Evolutionary conservation across 2,888 invertebrate genomes (phyloP).

Genomic region (Pyrochroa serraticornis): DNA sequence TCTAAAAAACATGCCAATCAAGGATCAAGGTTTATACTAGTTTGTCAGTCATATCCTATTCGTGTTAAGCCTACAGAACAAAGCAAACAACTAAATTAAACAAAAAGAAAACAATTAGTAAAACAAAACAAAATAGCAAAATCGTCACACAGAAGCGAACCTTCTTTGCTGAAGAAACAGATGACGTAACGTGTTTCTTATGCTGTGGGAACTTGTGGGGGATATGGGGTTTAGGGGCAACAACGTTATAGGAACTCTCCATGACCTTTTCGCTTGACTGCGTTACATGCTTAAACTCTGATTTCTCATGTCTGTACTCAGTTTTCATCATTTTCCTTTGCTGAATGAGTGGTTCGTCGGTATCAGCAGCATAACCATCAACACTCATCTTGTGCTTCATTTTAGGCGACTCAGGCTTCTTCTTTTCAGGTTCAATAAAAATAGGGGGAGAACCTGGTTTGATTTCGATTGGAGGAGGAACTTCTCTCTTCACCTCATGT

Average conservation of each 20-base stretch:
- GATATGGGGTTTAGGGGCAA: slow-evolving; percentile 39
- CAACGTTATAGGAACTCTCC: slow-evolving; percentile 45
- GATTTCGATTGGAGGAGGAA: slow-evolving; percentile 49
- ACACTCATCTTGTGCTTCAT: slow-evolving; percentile 59
- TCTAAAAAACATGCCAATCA: slow-evolving; percentile 12
- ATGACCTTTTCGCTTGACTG: slow-evolving; percentile 47
- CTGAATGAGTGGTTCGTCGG: slow-evolving; percentile 65
- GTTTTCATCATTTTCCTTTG: slow-evolving; percentile 43
- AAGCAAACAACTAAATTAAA: slow-evolving; percentile 6
- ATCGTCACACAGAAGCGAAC: slow-evolving; percentile 47
- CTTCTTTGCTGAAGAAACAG: slow-evolving; percentile 54
- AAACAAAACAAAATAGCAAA: neutral
- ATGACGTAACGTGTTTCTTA: slow-evolving; percentile 50
- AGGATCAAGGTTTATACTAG: slow-evolving; percentile 23
- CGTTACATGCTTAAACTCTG: slow-evolving; percentile 47
- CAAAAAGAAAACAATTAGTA: neutral
- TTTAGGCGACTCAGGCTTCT: slow-evolving; percentile 61
- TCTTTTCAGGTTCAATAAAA: slow-evolving; percentile 49
- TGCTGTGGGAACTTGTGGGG: slow-evolving; percentile 47
- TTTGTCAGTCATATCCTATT: neutral
- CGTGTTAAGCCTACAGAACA: neutral
- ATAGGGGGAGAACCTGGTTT: slow-evolving; percentile 58
- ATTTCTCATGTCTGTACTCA: slow-evolving; percentile 49
- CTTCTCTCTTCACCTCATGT: slow-evolving; percentile 42
- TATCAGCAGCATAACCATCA: slow-evolving; percentile 74